Base-by-base conservation (phyloP, 2,888 invertebrate species). In the Toxonevra muliebris region DNA sequence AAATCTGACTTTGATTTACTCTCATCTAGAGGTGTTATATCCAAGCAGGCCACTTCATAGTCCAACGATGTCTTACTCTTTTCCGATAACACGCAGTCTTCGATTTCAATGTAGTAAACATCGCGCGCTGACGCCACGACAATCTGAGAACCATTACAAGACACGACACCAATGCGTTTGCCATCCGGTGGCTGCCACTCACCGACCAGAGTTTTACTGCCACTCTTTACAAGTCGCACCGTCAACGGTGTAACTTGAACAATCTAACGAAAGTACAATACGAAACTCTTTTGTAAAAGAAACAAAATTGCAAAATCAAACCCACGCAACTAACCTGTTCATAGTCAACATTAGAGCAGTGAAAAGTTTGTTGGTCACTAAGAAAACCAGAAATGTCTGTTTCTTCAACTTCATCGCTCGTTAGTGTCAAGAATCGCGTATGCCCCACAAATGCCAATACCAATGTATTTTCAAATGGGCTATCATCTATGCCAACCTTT, bases 331-430 rank as follows among this genome's bases (percentile, higher is more conserved):
- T 86, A 63, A 98, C 89, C 82, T 96, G 93, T 76, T 93, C 90
- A 78, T 91, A 88, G 43, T 89, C 90, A 9, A 97, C 96, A 84
- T 98, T 98, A 1, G 95, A 94, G 69, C 97, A 97, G 81, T 90
- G 95, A 81, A 98, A 95, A 0, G 98, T 97, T 84, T 98, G 97
- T 75, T 95, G 91, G 78, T 96, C 95, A 2, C 94, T 91, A 40
- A 95, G 90, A 82, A 98, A 96, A 0, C 98, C 98, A 65, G 91
- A 88, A 74, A 97, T 92, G 79, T 97, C 97, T 0, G 96, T 97
- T 85, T 99, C 98, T 84, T 99, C 98, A 0, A 98, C 97, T 85
- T 98, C 98, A 82, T 98, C 98, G 0, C 97, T 97, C 74, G 91
- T 94, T 54, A 98, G 85, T 72, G 93, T 92, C 55, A 98, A 86